Conservation (phyloP, 2,888 invertebrate species). For the Hyppa rectilinea region DNA sequence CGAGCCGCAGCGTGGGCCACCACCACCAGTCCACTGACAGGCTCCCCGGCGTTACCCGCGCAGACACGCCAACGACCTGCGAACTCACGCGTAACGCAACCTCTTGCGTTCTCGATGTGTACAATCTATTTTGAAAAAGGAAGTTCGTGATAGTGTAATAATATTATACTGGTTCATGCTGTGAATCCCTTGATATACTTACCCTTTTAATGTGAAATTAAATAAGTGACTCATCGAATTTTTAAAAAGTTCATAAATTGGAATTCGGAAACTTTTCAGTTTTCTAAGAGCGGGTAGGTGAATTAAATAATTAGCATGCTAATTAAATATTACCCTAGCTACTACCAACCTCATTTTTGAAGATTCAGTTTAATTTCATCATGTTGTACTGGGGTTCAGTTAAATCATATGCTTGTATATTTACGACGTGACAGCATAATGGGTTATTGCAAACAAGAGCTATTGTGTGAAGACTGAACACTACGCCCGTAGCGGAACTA, state of each 20-base stretch:
- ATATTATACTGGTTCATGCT: conserved; percentile 31
- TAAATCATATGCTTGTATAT: conserved; percentile 15
- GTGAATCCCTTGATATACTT: conserved; percentile 39
- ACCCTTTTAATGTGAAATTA: conserved; percentile 32
- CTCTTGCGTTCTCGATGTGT: conserved; percentile 67
- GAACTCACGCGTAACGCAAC: conserved; percentile 71
- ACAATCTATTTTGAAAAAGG: conserved; percentile 56
- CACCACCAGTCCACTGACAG: conserved; percentile 50
- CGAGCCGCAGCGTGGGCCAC: conserved; percentile 24
- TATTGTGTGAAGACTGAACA: conserved; percentile 46
- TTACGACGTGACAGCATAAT: conserved; percentile 51
- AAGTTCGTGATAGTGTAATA: conserved; percentile 52
- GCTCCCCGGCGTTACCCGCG: conserved; percentile 43
- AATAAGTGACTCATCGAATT: conserved; percentile 48
- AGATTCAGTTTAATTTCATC: background rate
- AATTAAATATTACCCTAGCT: no score
- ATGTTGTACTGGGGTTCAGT: background rate
- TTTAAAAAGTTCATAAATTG: conserved; percentile 27
- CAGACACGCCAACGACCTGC: conserved; percentile 50
- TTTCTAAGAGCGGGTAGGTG: conserved; percentile 30
- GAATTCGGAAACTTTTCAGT: conserved; percentile 27
- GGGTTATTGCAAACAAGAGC: conserved; percentile 44
- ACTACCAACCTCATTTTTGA: background rate
- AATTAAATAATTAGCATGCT: background rate
- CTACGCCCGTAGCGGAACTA: conserved; percentile 22